A percentile compares a stretch with the other conserved stretches of the same genome.
These are phyloP conservation scores for Eristalis pertinax DNA, from an alignment of 2,888 invertebrate species.

Conservation along the genomic window DNA sequence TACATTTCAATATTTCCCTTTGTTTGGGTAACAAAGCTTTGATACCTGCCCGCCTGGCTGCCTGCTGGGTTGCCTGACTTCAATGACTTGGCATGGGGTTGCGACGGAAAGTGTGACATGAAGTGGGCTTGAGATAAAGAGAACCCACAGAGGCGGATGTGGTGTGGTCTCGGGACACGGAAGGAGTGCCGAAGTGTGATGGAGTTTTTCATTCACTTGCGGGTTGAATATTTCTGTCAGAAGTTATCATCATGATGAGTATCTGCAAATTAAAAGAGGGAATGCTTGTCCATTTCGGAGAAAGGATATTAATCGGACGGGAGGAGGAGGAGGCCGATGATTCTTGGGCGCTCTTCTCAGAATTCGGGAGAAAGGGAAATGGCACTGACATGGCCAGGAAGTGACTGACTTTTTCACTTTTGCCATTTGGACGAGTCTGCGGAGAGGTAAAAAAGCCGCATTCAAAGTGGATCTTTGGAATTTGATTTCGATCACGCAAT, in stretches of 20 bases:
- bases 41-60: slow-evolving; percentile 62
- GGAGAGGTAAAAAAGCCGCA: not conserved
- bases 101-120: slow-evolving; percentile 49
- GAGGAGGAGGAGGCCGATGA: not conserved
- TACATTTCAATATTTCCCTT: slow-evolving; percentile 70
- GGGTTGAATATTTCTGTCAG: slow-evolving; percentile 55
- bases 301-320: slow-evolving; percentile 3
- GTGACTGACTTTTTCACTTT: not conserved
- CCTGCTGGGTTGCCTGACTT: slow-evolving; percentile 13
- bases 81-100: not conserved
- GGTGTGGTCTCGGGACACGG: not conserved
- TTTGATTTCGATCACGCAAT: no score
- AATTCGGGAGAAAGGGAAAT: not conserved
- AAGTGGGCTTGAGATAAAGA: slow-evolving; percentile 58
- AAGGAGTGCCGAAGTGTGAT: not conserved
- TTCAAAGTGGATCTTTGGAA: not conserved
- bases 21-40: slow-evolving; percentile 69
- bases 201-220: slow-evolving; percentile 20
- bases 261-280: slow-evolving; percentile 13
- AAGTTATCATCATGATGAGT: slow-evolving; percentile 37
- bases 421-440: not conserved
- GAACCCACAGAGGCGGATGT: slow-evolving; percentile 22
- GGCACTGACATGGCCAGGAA: not conserved
- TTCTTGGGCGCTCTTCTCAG: not conserved
- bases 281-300: slow-evolving; percentile 35